Conservation (phyloP, 1,140 invertebrate species). For the Leptonema lineaticorne region DNA sequence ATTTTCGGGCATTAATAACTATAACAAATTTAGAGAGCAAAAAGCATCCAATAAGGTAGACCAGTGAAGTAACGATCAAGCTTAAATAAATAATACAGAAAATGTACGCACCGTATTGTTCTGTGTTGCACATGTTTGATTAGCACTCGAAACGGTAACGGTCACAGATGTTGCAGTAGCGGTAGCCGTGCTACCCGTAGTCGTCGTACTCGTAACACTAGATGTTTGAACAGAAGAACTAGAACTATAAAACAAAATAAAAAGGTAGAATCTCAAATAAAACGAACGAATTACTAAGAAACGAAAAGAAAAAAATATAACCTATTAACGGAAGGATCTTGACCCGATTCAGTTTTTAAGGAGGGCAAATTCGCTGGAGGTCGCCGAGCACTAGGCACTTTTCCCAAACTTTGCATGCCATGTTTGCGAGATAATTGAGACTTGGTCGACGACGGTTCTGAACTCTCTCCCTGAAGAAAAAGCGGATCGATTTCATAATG, state of each 20-base stretch:
- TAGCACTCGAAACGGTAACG: slow-evolving; percentile 45
- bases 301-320: slow-evolving; percentile 40
- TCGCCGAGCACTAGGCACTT: slow-evolving; percentile 91
- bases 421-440: slow-evolving; percentile 90
- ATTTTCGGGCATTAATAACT: too few species aligned
- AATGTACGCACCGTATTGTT: slow-evolving; percentile 33
- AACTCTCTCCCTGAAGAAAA: slow-evolving; percentile 74
- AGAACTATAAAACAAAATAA: slow-evolving; percentile 3
- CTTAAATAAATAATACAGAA: not conserved
- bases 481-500: not conserved
- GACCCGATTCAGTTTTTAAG: slow-evolving; percentile 87
- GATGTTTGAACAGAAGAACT: slow-evolving; percentile 4
- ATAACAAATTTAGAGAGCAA: not conserved
- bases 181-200: not conserved
- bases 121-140: slow-evolving; percentile 48
- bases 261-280: not conserved
- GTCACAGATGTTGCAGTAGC: slow-evolving; percentile 22
- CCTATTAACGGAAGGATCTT: slow-evolving; percentile 53
- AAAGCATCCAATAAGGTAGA: not conserved
- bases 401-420: slow-evolving; percentile 98
- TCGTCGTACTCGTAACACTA: not conserved
- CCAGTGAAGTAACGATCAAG: not conserved
- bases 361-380: slow-evolving; percentile 96
- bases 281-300: not conserved
- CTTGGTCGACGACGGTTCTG: slow-evolving; percentile 82